phyloP scores from a whole-genome alignment of 1,140 invertebrate species.

The Drosophila serrata region DNA sequence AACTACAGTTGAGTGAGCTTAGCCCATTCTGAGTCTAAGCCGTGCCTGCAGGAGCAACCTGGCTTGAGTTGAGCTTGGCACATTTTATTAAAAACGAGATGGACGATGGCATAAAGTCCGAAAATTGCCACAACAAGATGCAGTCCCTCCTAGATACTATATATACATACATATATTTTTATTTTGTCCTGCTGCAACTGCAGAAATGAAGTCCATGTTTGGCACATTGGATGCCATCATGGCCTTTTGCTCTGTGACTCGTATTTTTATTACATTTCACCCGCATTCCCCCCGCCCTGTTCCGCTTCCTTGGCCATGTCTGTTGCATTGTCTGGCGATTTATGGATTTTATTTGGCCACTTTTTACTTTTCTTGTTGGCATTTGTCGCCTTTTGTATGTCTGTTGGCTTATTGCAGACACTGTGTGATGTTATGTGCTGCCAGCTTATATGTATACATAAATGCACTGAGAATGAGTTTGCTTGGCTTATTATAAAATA shows the following conservation, averaged over 20 bases:
- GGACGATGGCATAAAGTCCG: slow-evolving; percentile 59
- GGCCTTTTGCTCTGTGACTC: slow-evolving; percentile 49
- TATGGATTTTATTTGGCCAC: slow-evolving; percentile 82
- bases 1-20: slow-evolving; percentile 57
- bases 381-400: slow-evolving; percentile 79
- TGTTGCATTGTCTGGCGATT: slow-evolving; percentile 77
- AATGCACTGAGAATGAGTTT: background rate
- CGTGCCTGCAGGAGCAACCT: slow-evolving; percentile 22
- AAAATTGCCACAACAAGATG: slow-evolving; percentile 60
- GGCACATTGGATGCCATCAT: slow-evolving; percentile 38
- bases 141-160: slow-evolving; percentile 17
- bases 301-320: slow-evolving; percentile 14
- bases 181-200: slow-evolving; percentile 26
- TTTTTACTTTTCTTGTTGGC: slow-evolving; percentile 70
- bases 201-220: slow-evolving; percentile 61
- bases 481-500: background rate
- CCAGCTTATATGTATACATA: slow-evolving; percentile 7
- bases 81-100: slow-evolving; percentile 81
- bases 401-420: slow-evolving; percentile 75
- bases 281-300: slow-evolving; percentile 7
- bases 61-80: slow-evolving; percentile 44
- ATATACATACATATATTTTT: too few relatives aligned
- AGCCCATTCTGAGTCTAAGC: slow-evolving; percentile 36
- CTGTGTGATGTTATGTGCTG: slow-evolving; percentile 41
- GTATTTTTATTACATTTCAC: slow-evolving; percentile 65